These are phyloP conservation scores for Leptinotarsa peninsularis DNA, from an alignment of 2,888 invertebrate genomes.

Conservation along the genomic window DNA sequence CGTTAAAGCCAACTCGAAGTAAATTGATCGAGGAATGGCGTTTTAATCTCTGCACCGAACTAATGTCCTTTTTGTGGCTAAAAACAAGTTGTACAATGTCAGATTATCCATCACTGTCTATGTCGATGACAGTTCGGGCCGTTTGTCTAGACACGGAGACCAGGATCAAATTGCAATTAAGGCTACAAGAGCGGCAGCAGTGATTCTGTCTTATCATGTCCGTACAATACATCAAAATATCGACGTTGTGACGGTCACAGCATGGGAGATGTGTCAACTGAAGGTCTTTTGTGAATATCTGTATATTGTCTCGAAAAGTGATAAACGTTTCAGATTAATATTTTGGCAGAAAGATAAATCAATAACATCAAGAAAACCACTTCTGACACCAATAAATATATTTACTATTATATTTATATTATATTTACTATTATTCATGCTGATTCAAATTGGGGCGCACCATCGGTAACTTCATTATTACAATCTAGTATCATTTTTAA, in stretches of 20 bases:
- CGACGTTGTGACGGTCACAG: neutral
- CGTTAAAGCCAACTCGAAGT: conserved; percentile 12
- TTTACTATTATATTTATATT: no score
- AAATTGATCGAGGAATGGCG: conserved; percentile 19
- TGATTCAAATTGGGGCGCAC: no score
- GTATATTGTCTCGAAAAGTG: no score
- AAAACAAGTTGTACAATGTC: conserved; percentile 38
- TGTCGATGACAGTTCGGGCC: conserved; percentile 29
- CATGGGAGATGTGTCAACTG: neutral
- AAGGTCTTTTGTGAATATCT: no score
- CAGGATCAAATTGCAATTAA: conserved; percentile 34
- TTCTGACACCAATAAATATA: no score
- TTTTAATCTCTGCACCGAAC: conserved; percentile 21
- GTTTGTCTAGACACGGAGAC: conserved; percentile 29
- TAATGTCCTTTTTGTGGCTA: conserved; percentile 29
- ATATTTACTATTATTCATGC: no score
- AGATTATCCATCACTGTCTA: conserved; percentile 36
- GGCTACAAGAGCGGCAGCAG: conserved; percentile 18
- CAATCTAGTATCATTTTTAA: no score
- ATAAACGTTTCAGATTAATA: no score
- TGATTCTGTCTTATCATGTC: conserved; percentile 24
- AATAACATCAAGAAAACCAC: no score
- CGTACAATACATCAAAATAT: conserved; percentile 16
- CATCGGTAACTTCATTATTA: no score
- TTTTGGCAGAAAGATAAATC: no score